phyloP scores from a whole-genome alignment of 1,140 invertebrate species.

The Yoshiicerus persimilis region DNA sequence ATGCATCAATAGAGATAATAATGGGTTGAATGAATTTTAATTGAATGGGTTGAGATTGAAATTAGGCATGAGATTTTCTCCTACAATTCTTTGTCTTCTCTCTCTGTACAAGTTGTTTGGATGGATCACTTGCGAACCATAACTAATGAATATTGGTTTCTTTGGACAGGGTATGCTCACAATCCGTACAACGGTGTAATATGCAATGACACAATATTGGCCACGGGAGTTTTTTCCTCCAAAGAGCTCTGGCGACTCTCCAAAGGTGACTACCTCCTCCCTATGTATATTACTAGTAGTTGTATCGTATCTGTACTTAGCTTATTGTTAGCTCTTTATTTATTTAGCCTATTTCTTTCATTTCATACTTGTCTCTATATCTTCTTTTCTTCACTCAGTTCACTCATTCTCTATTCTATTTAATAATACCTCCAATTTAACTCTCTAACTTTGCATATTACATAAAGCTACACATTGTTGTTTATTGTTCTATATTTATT shows the following conservation, averaged over 20 bases:
- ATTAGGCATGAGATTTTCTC: slow-evolving; percentile 13
- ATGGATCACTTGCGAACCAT: slow-evolving; percentile 19
- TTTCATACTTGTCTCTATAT: not conserved
- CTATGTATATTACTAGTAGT: not conserved
- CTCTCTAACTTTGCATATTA: not conserved
- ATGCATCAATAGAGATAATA: not conserved
- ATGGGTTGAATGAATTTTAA: not conserved
- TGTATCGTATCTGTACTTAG: not conserved
- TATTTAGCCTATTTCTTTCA: not conserved
- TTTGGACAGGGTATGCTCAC: slow-evolving; percentile 78
- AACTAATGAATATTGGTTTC: slow-evolving; percentile 34
- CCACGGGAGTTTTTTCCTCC: slow-evolving; percentile 96
- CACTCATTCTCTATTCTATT: not conserved
- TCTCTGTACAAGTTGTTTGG: slow-evolving; percentile 17
- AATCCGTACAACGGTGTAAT: slow-evolving; percentile 96
- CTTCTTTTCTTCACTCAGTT: not conserved
- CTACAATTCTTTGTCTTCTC: not conserved
- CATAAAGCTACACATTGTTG: not conserved
- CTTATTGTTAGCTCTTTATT: not conserved
- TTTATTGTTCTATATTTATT: not conserved
- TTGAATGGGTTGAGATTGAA: slow-evolving; percentile 17
- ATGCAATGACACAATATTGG: slow-evolving; percentile 97
- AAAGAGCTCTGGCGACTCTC: slow-evolving; percentile 95
- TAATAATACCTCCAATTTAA: not conserved
- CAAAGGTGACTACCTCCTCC: slow-evolving; percentile 69